A percentile compares a stretch with the other conserved stretches of the same genome.
phyloP scores from a whole-genome alignment of 1,140 invertebrate genomes.

The Cylas formicarius region DNA sequence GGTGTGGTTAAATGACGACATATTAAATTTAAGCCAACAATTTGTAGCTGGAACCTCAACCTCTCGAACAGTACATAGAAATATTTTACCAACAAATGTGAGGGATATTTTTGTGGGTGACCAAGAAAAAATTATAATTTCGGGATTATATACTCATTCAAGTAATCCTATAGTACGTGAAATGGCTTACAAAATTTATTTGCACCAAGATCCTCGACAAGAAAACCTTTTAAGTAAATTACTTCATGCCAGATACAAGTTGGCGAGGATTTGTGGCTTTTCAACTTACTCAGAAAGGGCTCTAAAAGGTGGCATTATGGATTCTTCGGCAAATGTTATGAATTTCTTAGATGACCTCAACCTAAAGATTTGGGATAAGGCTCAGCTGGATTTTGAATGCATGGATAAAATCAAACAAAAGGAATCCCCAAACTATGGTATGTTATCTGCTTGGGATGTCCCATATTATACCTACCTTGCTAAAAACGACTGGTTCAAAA shows the following conservation, averaged over 20 bases:
- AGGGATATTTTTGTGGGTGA: slow-evolving; percentile 42
- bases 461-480: slow-evolving; percentile 70
- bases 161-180: slow-evolving; percentile 72
- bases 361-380: slow-evolving; percentile 56
- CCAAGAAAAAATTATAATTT: slow-evolving; percentile 65
- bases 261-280: slow-evolving; percentile 84
- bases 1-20: slow-evolving; percentile 45
- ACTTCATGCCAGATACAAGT: slow-evolving; percentile 61
- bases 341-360: slow-evolving; percentile 77
- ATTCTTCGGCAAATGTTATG: slow-evolving; percentile 67
- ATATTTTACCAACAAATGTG: slow-evolving; percentile 61
- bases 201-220: slow-evolving; percentile 72
- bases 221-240: slow-evolving; percentile 67
- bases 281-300: slow-evolving; percentile 80
- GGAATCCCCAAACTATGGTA: slow-evolving; percentile 44
- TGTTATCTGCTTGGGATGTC: slow-evolving; percentile 74
- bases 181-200: slow-evolving; percentile 79
- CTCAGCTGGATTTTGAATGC: slow-evolving; percentile 60
- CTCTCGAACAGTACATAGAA: slow-evolving; percentile 56
- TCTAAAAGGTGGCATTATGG: slow-evolving; percentile 78
- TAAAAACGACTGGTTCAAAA: slow-evolving; percentile 61
- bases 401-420: slow-evolving; percentile 69
- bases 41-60: slow-evolving; percentile 73
- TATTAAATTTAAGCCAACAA: slow-evolving; percentile 60
- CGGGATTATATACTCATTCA: slow-evolving; percentile 76